Evolutionary conservation across 2,888 invertebrate species (phyloP), one percentile per base, ranked within the genome.

Genomic region (Onchidella celtica): DNA sequence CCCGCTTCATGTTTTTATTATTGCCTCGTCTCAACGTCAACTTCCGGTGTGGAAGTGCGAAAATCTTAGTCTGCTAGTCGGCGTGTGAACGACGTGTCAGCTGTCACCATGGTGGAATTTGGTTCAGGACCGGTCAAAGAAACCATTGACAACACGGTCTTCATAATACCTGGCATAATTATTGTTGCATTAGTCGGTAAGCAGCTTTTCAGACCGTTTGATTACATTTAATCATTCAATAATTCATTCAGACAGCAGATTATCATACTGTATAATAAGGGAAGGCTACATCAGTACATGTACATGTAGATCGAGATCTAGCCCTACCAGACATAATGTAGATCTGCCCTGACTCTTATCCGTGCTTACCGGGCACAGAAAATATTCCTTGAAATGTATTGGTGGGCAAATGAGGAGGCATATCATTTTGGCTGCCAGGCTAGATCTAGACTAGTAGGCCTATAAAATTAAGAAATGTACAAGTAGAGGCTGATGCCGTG

Each of bases 61-160:
- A 47, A 38, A 65, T 65, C 38, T 32, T 40, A 21, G 68, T 24
- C 65, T 40, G 34, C 55, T 57, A 63, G 40, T 63, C 32, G 24
- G 11, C 21, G 17, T 72, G 6, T 47, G 27, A 40, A 24, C 29
- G 27, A 17, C 34, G 27, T 69, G 27, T 69, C 34, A 59, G 27
- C 40, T 24, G 63, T 61, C 79, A 89, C 84, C 85, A 97, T 97
- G 97, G 97, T 97, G 86, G 97, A 97, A 94, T 94, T 97, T 90
- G 95, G 96, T 84, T 96, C 96, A 32, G 96, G 96, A 9, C 96
- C 96, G 0, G 95, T 96, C 90, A 97, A 97, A 93, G 97, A 97
- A 93, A 96, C 96, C 87, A 97, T 97, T 94, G 97, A 97, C 85
- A 97, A 97, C 94, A 94, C 95, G 65, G 96, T 97, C 87, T 97